Conservation (phyloP, 2,888 invertebrate genomes). For the Euclidia mi region DNA sequence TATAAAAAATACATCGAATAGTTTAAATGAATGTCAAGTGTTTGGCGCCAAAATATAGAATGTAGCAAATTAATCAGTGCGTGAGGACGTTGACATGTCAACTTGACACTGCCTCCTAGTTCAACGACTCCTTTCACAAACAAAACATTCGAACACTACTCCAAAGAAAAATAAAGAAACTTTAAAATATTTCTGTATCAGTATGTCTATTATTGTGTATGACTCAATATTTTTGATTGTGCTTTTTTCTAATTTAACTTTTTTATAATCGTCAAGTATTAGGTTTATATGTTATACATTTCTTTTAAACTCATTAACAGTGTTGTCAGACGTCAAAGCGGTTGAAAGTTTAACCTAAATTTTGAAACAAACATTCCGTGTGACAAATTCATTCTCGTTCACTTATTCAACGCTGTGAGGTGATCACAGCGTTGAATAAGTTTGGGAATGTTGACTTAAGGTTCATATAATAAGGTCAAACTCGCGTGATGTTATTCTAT, state of each 20-base stretch:
- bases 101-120: constrained; percentile 57
- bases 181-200: constrained; percentile 42
- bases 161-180: constrained; percentile 42
- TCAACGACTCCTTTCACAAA: constrained; percentile 60
- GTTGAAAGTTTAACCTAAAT: constrained; percentile 14
- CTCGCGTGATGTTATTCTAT: no score
- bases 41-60: constrained; percentile 53
- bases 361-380: constrained; percentile 17
- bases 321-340: not conserved
- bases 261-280: constrained; percentile 27
- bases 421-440: not conserved
- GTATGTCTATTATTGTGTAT: constrained; percentile 50
- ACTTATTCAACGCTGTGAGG: no score
- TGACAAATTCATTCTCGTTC: constrained; percentile 5
- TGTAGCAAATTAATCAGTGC: constrained; percentile 65
- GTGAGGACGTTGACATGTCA: constrained; percentile 67
- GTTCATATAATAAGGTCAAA: no score
- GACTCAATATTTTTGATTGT: constrained; percentile 52
- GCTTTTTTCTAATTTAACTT: constrained; percentile 44
- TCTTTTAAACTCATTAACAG: constrained; percentile 11
- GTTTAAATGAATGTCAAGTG: constrained; percentile 29
- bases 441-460: not conserved
- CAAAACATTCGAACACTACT: constrained; percentile 38
- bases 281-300: constrained; percentile 13
- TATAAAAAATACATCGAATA: constrained; percentile 20